phyloP scores from a whole-genome alignment of 1,140 invertebrate species.

The Aphaenogaster ashmeadi region DNA sequence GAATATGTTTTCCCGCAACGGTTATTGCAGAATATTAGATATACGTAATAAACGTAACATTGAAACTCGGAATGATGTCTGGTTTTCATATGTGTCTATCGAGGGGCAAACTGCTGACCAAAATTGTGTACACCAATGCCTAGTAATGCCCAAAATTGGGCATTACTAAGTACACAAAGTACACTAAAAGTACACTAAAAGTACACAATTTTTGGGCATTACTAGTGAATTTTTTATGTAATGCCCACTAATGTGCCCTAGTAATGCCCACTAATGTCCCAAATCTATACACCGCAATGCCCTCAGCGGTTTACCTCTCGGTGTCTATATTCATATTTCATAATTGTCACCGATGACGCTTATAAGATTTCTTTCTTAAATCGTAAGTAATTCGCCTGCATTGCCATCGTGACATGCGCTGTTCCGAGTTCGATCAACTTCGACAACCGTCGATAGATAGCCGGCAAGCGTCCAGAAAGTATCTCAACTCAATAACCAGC shows the following conservation, averaged over 20 bases:
- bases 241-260: too few species aligned
- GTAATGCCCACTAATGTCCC: too few species aligned
- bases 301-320: too few species aligned
- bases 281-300: too few species aligned
- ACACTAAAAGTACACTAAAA: too few species aligned
- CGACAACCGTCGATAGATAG: constrained; percentile 39
- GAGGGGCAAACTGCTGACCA: too few species aligned
- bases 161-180: too few species aligned
- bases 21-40: constrained; percentile 9
- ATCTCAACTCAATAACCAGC: constrained; percentile 60
- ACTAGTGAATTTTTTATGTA: too few species aligned
- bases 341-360: neutral
- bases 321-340: neutral
- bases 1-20: neutral
- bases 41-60: neutral
- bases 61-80: neutral
- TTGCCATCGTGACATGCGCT: neutral
- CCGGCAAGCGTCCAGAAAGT: constrained; percentile 40
- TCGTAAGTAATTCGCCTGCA: neutral
- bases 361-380: neutral
- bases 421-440: constrained; percentile 6
- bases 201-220: too few species aligned
- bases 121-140: too few species aligned
- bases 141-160: too few species aligned
- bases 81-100: neutral